phyloP scores from a whole-genome alignment of 1,140 invertebrate species.

The Phthorimaea operculella region DNA sequence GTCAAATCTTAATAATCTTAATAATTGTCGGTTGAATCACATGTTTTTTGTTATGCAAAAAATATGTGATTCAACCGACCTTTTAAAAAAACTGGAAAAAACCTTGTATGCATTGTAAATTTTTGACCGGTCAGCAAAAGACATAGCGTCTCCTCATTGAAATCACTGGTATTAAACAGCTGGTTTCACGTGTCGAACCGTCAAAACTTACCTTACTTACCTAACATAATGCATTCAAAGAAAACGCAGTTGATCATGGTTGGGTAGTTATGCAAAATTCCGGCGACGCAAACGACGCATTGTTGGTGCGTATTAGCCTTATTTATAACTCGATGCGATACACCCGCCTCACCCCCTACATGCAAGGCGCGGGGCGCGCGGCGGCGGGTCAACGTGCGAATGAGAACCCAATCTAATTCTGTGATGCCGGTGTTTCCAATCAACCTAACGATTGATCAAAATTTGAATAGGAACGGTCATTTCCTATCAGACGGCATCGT shows the following conservation, averaged over 20 bases:
- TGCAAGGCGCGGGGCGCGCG: neutral
- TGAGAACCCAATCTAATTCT: conserved; percentile 7
- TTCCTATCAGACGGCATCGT: neutral
- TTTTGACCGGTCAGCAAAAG: too few species aligned
- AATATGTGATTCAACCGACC: too few species aligned
- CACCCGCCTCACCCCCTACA: neutral
- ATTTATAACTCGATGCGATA: conserved; percentile 1
- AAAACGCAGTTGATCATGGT: conserved; percentile 2
- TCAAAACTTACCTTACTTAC: neutral
- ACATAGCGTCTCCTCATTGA: too few species aligned
- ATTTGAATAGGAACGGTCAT: conserved; percentile 6
- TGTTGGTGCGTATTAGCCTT: conserved; percentile 5
- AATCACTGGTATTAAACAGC: too few species aligned
- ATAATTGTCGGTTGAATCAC: too few species aligned
- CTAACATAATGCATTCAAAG: neutral
- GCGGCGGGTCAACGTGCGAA: neutral
- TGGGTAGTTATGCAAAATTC: conserved; percentile 3
- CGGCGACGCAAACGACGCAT: conserved; percentile 1
- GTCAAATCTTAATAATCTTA: too few species aligned
- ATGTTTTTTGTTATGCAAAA: too few species aligned
- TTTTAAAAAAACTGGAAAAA: too few species aligned
- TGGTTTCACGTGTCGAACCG: too few species aligned
- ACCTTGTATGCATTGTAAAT: too few species aligned
- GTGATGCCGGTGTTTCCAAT: conserved; percentile 5
- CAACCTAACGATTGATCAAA: conserved; percentile 4